Evolutionary conservation across 2,888 invertebrate species (phyloP).

Genomic region (Heliconius charithonia): DNA sequence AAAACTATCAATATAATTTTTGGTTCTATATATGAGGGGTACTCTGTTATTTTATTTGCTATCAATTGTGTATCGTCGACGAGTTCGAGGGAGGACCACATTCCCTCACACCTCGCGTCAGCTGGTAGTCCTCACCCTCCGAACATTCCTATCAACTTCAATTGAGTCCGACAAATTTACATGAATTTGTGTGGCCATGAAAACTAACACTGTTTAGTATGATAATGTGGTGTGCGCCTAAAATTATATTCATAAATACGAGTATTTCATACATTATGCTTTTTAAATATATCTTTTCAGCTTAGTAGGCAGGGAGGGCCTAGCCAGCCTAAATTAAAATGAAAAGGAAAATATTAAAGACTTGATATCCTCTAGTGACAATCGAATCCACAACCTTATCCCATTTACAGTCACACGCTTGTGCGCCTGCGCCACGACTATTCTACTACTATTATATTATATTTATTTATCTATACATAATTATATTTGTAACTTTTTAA

Average conservation of each 20-base stretch:
- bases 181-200: slow-evolving; percentile 65
- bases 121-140: slow-evolving; percentile 80
- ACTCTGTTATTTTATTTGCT: slow-evolving; percentile 67
- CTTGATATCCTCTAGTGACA: too few relatives aligned
- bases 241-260: background rate
- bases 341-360: too few relatives aligned
- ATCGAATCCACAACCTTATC: too few relatives aligned
- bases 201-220: slow-evolving; percentile 27
- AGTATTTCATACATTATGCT: too few relatives aligned
- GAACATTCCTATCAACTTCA: slow-evolving; percentile 81
- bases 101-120: slow-evolving; percentile 83
- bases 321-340: too few relatives aligned
- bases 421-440: too few relatives aligned
- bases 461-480: too few relatives aligned
- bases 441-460: too few relatives aligned
- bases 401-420: too few relatives aligned
- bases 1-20: slow-evolving; percentile 5
- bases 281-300: too few relatives aligned
- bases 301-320: too few relatives aligned
- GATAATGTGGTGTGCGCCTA: background rate
- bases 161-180: slow-evolving; percentile 83
- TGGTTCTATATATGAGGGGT: slow-evolving; percentile 42
- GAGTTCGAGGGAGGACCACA: slow-evolving; percentile 70
- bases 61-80: slow-evolving; percentile 72
- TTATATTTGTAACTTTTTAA: background rate